Conservation (phyloP, 2,113 vertebrate species). For the Neofelis nebulosa region DNA sequence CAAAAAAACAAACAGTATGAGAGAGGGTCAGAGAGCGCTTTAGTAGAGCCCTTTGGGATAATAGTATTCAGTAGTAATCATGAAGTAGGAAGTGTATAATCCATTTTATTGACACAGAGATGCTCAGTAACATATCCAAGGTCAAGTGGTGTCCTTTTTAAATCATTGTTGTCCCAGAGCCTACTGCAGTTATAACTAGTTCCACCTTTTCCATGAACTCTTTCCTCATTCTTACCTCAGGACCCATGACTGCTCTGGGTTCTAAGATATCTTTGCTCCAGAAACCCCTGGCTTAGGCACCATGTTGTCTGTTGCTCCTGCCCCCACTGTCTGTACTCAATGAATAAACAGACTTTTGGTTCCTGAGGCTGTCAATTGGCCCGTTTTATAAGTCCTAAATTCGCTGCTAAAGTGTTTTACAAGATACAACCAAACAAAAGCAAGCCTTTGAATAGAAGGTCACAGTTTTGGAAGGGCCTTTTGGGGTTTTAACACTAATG, state of each 20-base stretch:
- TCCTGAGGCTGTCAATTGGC: constrained; percentile 6
- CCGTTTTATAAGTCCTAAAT: constrained; percentile 64
- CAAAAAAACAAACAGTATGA: background rate
- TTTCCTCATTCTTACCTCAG: background rate
- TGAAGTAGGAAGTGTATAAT: background rate
- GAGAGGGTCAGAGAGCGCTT: background rate
- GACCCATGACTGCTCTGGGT: background rate
- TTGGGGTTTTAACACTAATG: constrained; percentile 70
- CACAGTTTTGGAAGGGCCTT: constrained; percentile 79
- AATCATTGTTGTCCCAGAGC: background rate
- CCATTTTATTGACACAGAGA: background rate
- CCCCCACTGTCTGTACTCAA: background rate
- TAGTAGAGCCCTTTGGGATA: background rate
- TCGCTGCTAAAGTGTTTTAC: constrained; percentile 69
- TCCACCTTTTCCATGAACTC: background rate
- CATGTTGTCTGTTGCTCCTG: background rate
- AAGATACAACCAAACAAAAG: constrained; percentile 75
- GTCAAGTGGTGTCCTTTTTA: background rate
- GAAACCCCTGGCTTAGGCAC: background rate
- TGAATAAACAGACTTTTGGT: constrained; percentile 40
- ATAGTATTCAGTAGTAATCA: background rate
- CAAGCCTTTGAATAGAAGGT: constrained; percentile 81
- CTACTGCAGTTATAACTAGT: background rate
- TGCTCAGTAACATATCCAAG: background rate
- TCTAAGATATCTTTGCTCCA: background rate